Evolutionary conservation across 2,113 vertebrate species (phyloP).

Genomic region (Xenotilapia leptura): DNA sequence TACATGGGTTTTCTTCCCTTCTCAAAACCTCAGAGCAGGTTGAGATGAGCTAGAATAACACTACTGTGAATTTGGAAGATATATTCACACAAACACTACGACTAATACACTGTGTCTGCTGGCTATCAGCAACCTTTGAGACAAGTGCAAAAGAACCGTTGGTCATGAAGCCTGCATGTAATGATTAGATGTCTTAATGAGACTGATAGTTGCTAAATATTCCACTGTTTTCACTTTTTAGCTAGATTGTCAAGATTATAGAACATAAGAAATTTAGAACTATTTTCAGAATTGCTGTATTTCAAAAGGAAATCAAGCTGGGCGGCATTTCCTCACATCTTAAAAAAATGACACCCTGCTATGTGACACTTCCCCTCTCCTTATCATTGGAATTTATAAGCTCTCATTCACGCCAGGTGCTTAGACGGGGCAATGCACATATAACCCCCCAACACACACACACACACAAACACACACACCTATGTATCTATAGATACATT

Average conservation of each 20-base stretch:
- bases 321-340: conserved; percentile 63
- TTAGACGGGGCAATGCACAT: not conserved
- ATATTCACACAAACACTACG: not conserved
- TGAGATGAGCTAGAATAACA: not conserved
- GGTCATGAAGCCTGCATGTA: not conserved
- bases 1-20: not conserved
- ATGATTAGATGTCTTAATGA: not conserved
- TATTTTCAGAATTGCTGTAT: conserved; percentile 41
- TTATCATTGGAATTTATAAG: conserved; percentile 65
- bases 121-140: not conserved
- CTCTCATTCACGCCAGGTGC: conserved; percentile 52
- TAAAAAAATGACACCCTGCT: conserved; percentile 69
- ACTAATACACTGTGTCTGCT: not conserved
- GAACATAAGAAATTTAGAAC: not conserved
- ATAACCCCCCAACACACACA: not conserved
- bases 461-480: not conserved
- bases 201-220: not conserved
- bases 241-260: not conserved
- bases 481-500: not conserved
- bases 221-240: not conserved
- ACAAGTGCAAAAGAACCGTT: not conserved
- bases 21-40: not conserved
- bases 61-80: not conserved
- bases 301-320: conserved; percentile 57
- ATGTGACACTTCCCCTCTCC: conserved; percentile 69